phyloP scores from a whole-genome alignment of 2,888 invertebrate genomes.

The Cheilosia soror region DNA sequence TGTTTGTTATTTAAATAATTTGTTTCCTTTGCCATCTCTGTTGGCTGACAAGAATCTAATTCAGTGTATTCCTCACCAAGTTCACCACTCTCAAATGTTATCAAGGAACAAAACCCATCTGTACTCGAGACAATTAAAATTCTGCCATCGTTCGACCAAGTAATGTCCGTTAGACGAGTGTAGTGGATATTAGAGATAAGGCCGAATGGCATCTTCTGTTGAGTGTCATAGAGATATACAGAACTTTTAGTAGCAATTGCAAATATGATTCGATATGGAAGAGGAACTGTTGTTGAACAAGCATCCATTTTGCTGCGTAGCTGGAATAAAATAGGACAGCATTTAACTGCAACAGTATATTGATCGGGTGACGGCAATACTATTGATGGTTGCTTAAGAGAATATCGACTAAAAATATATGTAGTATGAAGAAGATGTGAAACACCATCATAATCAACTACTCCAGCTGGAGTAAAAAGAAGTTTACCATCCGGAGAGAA shows the following conservation, averaged over 20 bases:
- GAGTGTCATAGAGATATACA: conserved; percentile 94
- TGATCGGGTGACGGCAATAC: conserved; percentile 91
- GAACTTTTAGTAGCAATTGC: conserved; percentile 95
- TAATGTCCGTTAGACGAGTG: conserved; percentile 93
- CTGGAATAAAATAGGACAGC: conserved; percentile 90
- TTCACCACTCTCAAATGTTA: conserved; percentile 90
- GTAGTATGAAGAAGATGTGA: conserved; percentile 86
- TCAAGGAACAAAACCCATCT: conserved; percentile 94
- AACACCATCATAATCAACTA: conserved; percentile 89
- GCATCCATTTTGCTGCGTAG: conserved; percentile 84
- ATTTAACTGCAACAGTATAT: conserved; percentile 92
- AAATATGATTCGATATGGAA: conserved; percentile 93
- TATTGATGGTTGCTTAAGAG: conserved; percentile 89
- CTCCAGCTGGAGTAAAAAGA: conserved; percentile 95
- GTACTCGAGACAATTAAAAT: conserved; percentile 92
- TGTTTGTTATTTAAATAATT: conserved; percentile 76
- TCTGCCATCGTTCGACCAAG: conserved; percentile 93
- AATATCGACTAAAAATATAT: conserved; percentile 86
- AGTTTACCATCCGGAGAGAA: conserved; percentile 97
- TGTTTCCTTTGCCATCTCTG: conserved; percentile 75
- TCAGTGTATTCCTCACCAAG: conserved; percentile 86
- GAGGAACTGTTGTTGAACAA: conserved; percentile 86
- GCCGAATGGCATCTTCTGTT: conserved; percentile 91
- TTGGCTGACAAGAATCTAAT: conserved; percentile 80
- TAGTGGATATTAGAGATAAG: conserved; percentile 94